Conservation (phyloP, 2,888 invertebrate species). For the Agriopis leucophaearia region DNA sequence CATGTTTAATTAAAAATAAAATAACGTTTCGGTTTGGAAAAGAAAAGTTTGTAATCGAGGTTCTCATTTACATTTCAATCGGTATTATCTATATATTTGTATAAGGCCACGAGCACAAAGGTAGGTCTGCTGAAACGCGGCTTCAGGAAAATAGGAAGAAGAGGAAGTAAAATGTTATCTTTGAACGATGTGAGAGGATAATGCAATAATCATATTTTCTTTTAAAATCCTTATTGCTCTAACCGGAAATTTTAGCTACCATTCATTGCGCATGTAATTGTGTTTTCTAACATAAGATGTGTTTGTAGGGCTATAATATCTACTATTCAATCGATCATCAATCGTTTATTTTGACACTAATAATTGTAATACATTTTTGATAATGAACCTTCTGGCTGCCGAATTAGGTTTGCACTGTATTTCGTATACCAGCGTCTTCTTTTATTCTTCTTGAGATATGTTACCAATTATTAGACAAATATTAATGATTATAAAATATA, state of each 20-base stretch:
- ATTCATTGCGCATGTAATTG: background rate
- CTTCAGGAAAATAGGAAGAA: constrained; percentile 35
- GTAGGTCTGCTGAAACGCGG: constrained; percentile 21
- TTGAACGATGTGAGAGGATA: constrained; percentile 32
- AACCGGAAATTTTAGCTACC: background rate
- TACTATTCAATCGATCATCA: background rate
- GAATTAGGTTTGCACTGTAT: too few species aligned
- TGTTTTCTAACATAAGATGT: background rate
- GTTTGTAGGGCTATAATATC: background rate
- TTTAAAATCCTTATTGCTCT: constrained; percentile 14
- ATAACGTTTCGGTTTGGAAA: constrained; percentile 60
- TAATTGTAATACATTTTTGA: too few species aligned
- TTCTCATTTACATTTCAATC: constrained; percentile 83
- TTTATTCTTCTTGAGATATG: too few species aligned
- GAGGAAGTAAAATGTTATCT: constrained; percentile 24
- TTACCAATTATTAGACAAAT: too few species aligned
- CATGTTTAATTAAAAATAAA: constrained; percentile 63
- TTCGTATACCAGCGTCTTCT: too few species aligned
- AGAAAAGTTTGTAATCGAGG: constrained; percentile 69
- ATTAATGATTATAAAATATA: too few species aligned
- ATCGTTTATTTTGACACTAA: too few species aligned
- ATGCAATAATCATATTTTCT: constrained; percentile 32
- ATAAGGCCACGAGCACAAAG: constrained; percentile 50
- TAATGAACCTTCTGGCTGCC: too few species aligned
- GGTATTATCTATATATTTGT: constrained; percentile 73